These are phyloP conservation scores for Oscheius onirici DNA, from an alignment of 2,888 invertebrate genomes.

Conservation along the genomic window DNA sequence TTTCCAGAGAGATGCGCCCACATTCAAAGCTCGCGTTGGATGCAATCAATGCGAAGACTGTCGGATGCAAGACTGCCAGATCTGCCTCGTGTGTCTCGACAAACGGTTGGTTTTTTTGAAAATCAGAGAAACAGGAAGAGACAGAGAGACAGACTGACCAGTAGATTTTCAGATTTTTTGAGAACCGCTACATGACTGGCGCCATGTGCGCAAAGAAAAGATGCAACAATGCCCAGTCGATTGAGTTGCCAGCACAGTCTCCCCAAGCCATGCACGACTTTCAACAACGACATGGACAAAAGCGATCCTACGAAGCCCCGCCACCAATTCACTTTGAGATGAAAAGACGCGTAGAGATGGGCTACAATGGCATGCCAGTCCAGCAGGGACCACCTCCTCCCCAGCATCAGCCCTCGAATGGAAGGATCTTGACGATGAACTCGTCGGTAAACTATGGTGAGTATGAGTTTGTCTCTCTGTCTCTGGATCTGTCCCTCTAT, in stretches of 20 bases:
- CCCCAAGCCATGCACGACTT: slow-evolving; percentile 37
- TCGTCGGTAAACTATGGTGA: slow-evolving; percentile 32
- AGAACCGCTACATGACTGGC: slow-evolving; percentile 70
- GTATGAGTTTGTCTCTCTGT: neutral
- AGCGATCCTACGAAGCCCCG: slow-evolving; percentile 49
- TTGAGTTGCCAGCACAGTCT: slow-evolving; percentile 51
- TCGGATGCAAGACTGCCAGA: slow-evolving; percentile 69
- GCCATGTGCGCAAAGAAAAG: slow-evolving; percentile 71
- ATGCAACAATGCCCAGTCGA: slow-evolving; percentile 69
- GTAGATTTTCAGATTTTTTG: slow-evolving; percentile 66
- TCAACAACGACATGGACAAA: slow-evolving; percentile 49
- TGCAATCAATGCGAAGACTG: slow-evolving; percentile 71
- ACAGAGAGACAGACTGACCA: too few relatives aligned
- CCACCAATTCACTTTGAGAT: slow-evolving; percentile 54
- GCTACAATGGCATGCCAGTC: slow-evolving; percentile 39
- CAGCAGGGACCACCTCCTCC: slow-evolving; percentile 36
- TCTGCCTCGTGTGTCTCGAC: slow-evolving; percentile 70
- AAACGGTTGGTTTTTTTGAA: slow-evolving; percentile 52
- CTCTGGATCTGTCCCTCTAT: too few relatives aligned
- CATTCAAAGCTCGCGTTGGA: slow-evolving; percentile 70
- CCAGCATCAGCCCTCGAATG: slow-evolving; percentile 31
- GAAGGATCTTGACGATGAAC: slow-evolving; percentile 32
- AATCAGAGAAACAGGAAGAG: too few relatives aligned
- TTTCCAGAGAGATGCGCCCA: slow-evolving; percentile 69
- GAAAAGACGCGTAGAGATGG: slow-evolving; percentile 53